Evolutionary conservation across 2,797 vertebrate genomes (phyloP), one percentile per base, ranked within the genome.

Genomic region (Tadarida brasiliensis): DNA sequence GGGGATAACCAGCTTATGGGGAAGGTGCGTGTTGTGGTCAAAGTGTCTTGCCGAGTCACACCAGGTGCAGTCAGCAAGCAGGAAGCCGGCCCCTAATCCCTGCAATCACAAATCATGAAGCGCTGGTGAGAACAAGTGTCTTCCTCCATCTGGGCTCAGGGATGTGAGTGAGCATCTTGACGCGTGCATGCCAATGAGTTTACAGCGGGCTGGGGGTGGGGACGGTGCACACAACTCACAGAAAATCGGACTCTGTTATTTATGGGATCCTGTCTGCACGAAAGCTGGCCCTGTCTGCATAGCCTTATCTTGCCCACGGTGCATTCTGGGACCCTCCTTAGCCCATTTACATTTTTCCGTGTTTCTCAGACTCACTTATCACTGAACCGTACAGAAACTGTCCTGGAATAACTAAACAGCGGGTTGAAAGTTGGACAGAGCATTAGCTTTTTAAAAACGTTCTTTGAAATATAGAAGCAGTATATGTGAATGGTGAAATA

Each of bases 351-450:
- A 91, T 95, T 94, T 96, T 73, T 15, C n/a, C 63, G 86, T 84
- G 54, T 56, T 96, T 94, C 51, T 86, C 65, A 92, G 71, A 88
- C 54, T 90, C 94, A 90, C 94, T 96, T 82, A 94, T 96, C 95
- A 94, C 30, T 76, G 73, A 74, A 91, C 20, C 61, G 19, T 63
- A 65, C 15, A 76, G 57, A 91, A 92, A 90, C 35, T 91, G 26
- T 63, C 57, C 68, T 78, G 65, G 77, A 95, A 97, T 94, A 97
- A 54, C 80, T 86, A 97, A 90, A 92, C 59, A 93, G 90, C 2
- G 47, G 56, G 11, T 49, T 87, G 73, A 86, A 92, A 94, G 54
- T 74, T 83, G 16, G 22, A 83, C 30, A 73, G 5, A 35, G 44
- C 44, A 49, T 93, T 94, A 44, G n/a, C 10, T 92, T 95, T 88